These are phyloP conservation scores for Ondatra zibethicus DNA, from an alignment of 2,113 vertebrate genomes.

Conservation along the genomic window DNA sequence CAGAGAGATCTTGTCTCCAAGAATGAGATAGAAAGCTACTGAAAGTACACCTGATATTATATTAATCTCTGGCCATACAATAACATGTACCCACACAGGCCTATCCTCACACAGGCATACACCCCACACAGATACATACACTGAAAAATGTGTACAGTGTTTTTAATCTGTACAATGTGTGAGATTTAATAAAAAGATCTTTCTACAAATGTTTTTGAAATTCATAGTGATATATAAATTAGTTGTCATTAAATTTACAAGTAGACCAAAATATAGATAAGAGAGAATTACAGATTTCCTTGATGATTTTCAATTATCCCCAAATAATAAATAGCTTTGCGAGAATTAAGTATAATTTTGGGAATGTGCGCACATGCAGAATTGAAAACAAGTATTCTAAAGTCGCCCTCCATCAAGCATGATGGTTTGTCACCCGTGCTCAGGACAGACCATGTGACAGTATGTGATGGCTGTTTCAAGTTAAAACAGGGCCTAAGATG, in stretches of 20 bases:
- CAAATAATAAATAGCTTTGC: neutral
- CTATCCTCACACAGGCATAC: neutral
- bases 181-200: constrained; percentile 7
- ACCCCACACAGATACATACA: neutral
- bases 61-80: neutral
- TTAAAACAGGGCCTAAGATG: constrained; percentile 12
- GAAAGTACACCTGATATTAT: neutral
- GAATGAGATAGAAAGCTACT: neutral
- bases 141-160: neutral
- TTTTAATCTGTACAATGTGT: neutral
- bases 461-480: neutral
- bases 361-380: neutral
- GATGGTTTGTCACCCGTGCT: neutral
- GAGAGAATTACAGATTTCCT: neutral
- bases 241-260: neutral
- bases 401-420: neutral
- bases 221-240: neutral
- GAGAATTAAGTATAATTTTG: constrained; percentile 46
- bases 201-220: constrained; percentile 38
- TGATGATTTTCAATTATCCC: constrained; percentile 8
- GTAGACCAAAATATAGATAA: constrained; percentile 8
- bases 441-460: neutral
- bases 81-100: neutral
- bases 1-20: neutral
- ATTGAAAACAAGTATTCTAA: constrained; percentile 22